Base-by-base conservation (phyloP, 2,888 invertebrate species). In the Anagyrus pseudococci region DNA sequence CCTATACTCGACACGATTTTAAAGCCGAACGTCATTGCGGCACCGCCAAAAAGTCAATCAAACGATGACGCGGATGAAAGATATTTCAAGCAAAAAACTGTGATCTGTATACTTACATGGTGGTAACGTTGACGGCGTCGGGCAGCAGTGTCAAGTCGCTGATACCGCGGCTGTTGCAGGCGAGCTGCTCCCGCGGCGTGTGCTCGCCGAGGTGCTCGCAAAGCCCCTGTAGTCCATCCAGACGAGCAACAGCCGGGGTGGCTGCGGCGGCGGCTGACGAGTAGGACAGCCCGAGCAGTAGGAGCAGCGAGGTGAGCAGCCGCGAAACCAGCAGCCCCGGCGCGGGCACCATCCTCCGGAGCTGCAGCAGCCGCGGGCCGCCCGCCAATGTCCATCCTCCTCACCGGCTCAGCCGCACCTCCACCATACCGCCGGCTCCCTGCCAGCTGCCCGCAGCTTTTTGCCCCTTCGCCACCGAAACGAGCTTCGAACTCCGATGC, bases 31-130 rank as follows among this genome's bases (percentile, higher is more conserved):
- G n/a, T n/a, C n/a, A n/a, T n/a, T n/a, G n/a, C n/a, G n/a, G n/a
- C n/a, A n/a, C n/a, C n/a, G n/a, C n/a, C n/a, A n/a, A n/a, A n/a
- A n/a, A n/a, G n/a, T n/a, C n/a, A n/a, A n/a, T 41, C 17, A 41
- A 41, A 41, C 15, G 17, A 15, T 41, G 29, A 29, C 29, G 10
- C 29, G 29, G 6, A 10, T 29, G 29, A 29, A 29, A 4, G 15
- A 8, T 4, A 41, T 6, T 15, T 8, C 15, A 41, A 15, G n/a
- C n/a, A n/a, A n/a, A n/a, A n/a, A n/a, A n/a, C n/a, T n/a, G n/a
- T n/a, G n/a, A n/a, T n/a, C n/a, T n/a, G n/a, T n/a, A 15, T 6
- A 61, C 65, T 66, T 46, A 66, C 65, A 66, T 56, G 40, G 46
- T 62, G 62, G 62, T 66, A 26, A 58, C 50, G 58, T 66, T 59